Evolutionary conservation across 2,797 vertebrate genomes (phyloP), one percentile per base, ranked within the genome.

Genomic region (Synaphobranchus kaupii): DNA sequence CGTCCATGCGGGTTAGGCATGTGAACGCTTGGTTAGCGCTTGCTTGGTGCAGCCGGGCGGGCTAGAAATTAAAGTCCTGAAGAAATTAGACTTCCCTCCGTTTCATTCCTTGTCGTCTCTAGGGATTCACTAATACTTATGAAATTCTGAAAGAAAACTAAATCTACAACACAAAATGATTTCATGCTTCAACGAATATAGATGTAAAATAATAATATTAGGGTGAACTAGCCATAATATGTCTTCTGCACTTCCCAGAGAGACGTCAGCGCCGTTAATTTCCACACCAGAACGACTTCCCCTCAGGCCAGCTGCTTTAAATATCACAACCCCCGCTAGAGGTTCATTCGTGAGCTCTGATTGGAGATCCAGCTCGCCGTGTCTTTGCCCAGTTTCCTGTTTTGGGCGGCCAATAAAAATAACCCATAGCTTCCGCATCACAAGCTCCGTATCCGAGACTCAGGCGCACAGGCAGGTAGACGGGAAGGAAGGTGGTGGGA

Each of bases 271-370:
- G 22, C 5, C 17, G 48, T 3, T 80, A 5, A 80, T 6, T 84
- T 17, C 13, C 39, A 31, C 68, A 10, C 81, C 22, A 54, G 20
- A 80, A 63, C 13, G 80, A 71, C 58, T 60, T 31, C 52, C 47
- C 78, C 84, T 44, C 56, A 15, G 87, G 39, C 54, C 85, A 85
- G 88, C 86, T 89, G 91, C 85, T 91, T 83, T 86, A 83, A 63
- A 50, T 31, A 85, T 88, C 87, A 87, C 84, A 52, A 15, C 86
- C 60, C n/a, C 15, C 44, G 73, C 71, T 52, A 80, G 85, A 50
- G 83, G 88, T 86, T 87, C 54, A 85, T 76, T 83, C 56, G 44
- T 56, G 50, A 87, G 86, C 31, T 10, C 50, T 88, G 82, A 91
- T 84, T 86, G 34, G 25, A 89, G 58, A 82, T 83, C 52, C 87